A percentile compares a stretch with the other conserved stretches of the same genome.
phyloP scores from a whole-genome alignment of 30 jellyfish, hydroid and myxozoan species.

The Pseudorhiza aurosa region DNA sequence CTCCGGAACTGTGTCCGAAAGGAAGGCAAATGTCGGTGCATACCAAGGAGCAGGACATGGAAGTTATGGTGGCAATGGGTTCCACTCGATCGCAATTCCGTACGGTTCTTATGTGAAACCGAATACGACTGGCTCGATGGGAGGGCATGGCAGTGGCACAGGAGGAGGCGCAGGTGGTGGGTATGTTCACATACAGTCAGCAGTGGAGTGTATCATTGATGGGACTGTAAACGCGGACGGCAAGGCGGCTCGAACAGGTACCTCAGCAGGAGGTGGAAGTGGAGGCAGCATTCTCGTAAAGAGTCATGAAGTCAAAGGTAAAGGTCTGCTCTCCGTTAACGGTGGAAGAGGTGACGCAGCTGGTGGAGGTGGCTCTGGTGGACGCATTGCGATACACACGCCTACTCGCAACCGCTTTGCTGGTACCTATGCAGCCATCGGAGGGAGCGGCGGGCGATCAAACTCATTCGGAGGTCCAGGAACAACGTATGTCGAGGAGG shows the following conservation, averaged over 20 bases:
- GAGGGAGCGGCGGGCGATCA: slow-evolving; percentile 45
- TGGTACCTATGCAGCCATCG: slow-evolving; percentile 44
- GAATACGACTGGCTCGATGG: slow-evolving; percentile 41
- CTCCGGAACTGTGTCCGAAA: slow-evolving; percentile 46
- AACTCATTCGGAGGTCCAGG: slow-evolving; percentile 77
- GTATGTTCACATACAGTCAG: slow-evolving; percentile 35
- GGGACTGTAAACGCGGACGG: slow-evolving; percentile 56
- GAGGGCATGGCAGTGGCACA: slow-evolving; percentile 41
- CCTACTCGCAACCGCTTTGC: slow-evolving; percentile 23
- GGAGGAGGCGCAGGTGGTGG: slow-evolving; percentile 72
- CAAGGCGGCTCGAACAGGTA: slow-evolving; percentile 17
- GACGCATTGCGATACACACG: slow-evolving; percentile 61
- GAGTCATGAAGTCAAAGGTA: slow-evolving; percentile 50
- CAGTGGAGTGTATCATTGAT: slow-evolving; percentile 40
- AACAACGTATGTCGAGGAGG: slow-evolving; percentile 42
- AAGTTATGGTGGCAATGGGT: slow-evolving; percentile 62
- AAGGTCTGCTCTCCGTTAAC: slow-evolving; percentile 39
- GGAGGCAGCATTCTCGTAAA: slow-evolving; percentile 58
- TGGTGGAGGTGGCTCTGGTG: slow-evolving; percentile 76
- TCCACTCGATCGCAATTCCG: slow-evolving; percentile 19
- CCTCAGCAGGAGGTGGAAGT: slow-evolving; percentile 78
- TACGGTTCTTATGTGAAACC: slow-evolving; percentile 58
- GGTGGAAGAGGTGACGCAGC: slow-evolving; percentile 56
- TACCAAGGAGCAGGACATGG: slow-evolving; percentile 70
- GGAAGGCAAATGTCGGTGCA: slow-evolving; percentile 10